Evolutionary conservation across 2,113 vertebrate genomes (phyloP).

Genomic region (Rana temporaria): DNA sequence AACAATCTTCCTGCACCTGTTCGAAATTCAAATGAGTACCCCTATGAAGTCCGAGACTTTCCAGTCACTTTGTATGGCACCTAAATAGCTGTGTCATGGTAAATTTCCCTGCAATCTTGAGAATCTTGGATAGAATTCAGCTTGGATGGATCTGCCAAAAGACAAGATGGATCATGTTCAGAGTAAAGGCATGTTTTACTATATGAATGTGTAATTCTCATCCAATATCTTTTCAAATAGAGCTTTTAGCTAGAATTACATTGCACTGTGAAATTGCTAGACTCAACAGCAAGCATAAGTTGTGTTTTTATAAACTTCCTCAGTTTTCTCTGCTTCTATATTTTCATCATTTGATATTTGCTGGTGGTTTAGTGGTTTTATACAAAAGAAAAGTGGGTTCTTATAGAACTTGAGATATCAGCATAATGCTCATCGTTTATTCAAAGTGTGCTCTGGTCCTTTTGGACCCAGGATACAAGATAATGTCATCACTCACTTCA

Average conservation of each 20-base stretch:
- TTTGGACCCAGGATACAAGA: too few relatives aligned
- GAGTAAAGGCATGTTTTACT: conserved; percentile 27
- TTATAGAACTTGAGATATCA: too few relatives aligned
- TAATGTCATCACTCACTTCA: too few relatives aligned
- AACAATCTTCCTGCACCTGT: conserved; percentile 58
- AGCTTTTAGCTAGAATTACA: background rate
- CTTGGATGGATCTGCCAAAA: conserved; percentile 48
- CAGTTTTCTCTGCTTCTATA: background rate
- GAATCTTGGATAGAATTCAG: conserved; percentile 52
- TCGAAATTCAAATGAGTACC: conserved; percentile 60
- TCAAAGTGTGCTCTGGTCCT: too few relatives aligned
- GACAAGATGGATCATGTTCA: conserved; percentile 9
- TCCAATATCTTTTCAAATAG: background rate
- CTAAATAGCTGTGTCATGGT: conserved; percentile 63
- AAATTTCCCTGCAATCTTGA: conserved; percentile 59
- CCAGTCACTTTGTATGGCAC: conserved; percentile 52
- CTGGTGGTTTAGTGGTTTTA: too few relatives aligned
- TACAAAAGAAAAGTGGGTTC: too few relatives aligned
- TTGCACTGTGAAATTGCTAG: background rate
- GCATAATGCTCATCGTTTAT: too few relatives aligned
- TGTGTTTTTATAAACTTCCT: background rate
- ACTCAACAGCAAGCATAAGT: background rate
- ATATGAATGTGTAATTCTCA: background rate
- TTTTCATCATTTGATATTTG: too few relatives aligned
- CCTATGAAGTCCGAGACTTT: conserved; percentile 36